These are phyloP conservation scores for Lymantria monacha DNA, from an alignment of 2,888 invertebrate genomes.

Conservation along the genomic window DNA sequence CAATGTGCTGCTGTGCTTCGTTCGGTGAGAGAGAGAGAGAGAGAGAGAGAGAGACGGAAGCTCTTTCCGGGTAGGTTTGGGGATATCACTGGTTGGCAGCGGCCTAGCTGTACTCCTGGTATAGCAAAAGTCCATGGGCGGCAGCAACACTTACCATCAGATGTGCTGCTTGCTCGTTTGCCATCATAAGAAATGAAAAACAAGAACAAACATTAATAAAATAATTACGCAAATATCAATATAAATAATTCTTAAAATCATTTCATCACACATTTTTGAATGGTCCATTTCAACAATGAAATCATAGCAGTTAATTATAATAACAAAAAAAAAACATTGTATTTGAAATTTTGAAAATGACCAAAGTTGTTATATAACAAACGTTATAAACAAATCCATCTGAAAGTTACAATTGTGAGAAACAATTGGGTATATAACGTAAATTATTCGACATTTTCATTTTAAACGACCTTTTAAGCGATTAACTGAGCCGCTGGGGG, in stretches of 20 bases:
- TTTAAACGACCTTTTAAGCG: constrained; percentile 40
- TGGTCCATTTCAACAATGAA: not conserved
- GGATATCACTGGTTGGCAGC: no score
- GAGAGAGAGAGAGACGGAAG: no score
- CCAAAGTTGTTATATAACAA: constrained; percentile 19
- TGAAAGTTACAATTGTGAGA: constrained; percentile 30
- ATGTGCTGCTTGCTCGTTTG: no score
- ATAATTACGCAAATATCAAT: no score
- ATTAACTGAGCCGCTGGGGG: constrained; percentile 28
- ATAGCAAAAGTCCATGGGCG: no score
- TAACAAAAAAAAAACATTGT: constrained; percentile 8
- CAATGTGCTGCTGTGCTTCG: no score
- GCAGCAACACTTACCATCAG: no score
- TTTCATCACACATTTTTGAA: not conserved
- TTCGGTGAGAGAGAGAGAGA: no score
- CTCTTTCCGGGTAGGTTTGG: no score
- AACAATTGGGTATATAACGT: constrained; percentile 40
- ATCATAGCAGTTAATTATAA: constrained; percentile 10
- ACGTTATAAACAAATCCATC: constrained; percentile 28
- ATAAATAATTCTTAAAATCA: not conserved
- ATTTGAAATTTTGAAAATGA: constrained; percentile 13
- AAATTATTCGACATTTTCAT: constrained; percentile 36
- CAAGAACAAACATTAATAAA: no score
- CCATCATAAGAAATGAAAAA: no score
- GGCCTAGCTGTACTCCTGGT: no score